A percentile compares a stretch with the other conserved stretches of the same genome.
phyloP scores from a whole-genome alignment of 2,113 vertebrate genomes.

The Hymenochirus boettgeri region DNA sequence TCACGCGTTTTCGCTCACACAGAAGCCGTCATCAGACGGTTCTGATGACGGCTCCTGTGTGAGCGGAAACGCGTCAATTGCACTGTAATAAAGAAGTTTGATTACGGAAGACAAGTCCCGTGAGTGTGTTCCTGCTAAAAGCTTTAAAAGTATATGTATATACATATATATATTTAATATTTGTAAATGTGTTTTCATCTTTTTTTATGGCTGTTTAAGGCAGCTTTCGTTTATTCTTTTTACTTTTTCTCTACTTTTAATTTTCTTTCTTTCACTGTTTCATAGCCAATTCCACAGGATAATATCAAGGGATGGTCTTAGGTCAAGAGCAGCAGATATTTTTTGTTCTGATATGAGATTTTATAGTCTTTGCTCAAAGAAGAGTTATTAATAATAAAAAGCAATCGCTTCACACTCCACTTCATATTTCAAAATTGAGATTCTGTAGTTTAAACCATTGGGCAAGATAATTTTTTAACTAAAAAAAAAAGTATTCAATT shows the following conservation, averaged over 20 bases:
- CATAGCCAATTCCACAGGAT: conserved; percentile 20
- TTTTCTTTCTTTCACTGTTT: conserved; percentile 16
- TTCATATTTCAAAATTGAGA: conserved; percentile 1
- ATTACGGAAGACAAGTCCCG: too few relatives aligned
- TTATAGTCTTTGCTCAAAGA: conserved; percentile 13
- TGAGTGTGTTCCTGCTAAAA: too few relatives aligned
- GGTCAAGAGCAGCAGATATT: conserved; percentile 27
- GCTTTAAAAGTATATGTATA: too few relatives aligned
- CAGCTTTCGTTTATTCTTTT: neutral
- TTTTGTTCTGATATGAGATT: conserved; percentile 27
- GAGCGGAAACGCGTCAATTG: too few relatives aligned
- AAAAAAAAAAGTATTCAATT: neutral
- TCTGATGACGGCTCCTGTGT: too few relatives aligned
- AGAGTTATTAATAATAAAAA: conserved; percentile 19
- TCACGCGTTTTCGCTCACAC: too few relatives aligned
- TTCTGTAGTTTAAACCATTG: neutral
- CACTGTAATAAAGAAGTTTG: too few relatives aligned
- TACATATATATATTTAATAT: too few relatives aligned
- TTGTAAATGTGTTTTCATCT: neutral
- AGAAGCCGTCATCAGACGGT: too few relatives aligned
- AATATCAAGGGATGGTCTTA: conserved; percentile 26
- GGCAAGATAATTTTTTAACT: neutral
- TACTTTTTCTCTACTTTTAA: conserved; percentile 13
- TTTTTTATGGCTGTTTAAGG: too few relatives aligned
- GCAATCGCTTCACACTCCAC: neutral